phyloP scores from a whole-genome alignment of 2,113 vertebrate species.

The Scomber colias region DNA sequence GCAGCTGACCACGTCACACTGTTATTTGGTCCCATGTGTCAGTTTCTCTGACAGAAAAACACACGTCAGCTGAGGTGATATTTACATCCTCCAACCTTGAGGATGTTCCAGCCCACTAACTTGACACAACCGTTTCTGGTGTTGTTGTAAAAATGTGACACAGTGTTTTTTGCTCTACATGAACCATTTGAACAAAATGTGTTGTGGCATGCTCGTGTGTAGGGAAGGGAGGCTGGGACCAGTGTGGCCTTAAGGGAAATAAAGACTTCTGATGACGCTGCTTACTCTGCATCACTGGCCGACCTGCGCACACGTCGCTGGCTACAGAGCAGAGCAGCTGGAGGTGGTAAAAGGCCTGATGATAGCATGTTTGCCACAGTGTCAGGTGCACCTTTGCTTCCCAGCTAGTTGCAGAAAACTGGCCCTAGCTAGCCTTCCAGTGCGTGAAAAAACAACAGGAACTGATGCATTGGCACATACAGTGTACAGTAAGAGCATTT shows the following conservation, averaged over 20 bases:
- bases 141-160: slow-evolving; percentile 56
- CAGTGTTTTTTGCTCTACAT: slow-evolving; percentile 58
- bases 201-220: slow-evolving; percentile 57
- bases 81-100: slow-evolving; percentile 54
- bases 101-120: slow-evolving; percentile 50
- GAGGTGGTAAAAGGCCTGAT: slow-evolving; percentile 55
- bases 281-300: slow-evolving; percentile 45
- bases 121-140: slow-evolving; percentile 27
- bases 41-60: slow-evolving; percentile 49
- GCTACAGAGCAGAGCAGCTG: slow-evolving; percentile 48
- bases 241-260: slow-evolving; percentile 53
- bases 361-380: slow-evolving; percentile 47
- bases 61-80: slow-evolving; percentile 57
- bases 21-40: slow-evolving; percentile 64
- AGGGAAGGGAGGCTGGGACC: slow-evolving; percentile 40
- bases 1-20: slow-evolving; percentile 40
- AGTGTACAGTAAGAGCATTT: slow-evolving; percentile 21
- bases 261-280: slow-evolving; percentile 44
- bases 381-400: slow-evolving; percentile 38
- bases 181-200: slow-evolving; percentile 43
- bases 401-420: slow-evolving; percentile 34
- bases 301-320: slow-evolving; percentile 12
- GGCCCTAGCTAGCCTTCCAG: neutral
- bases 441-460: slow-evolving; percentile 12
- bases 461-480: slow-evolving; percentile 35